Evolutionary conservation across 2,797 vertebrate species (phyloP).

Genomic region (Cynopterus sphinx): DNA sequence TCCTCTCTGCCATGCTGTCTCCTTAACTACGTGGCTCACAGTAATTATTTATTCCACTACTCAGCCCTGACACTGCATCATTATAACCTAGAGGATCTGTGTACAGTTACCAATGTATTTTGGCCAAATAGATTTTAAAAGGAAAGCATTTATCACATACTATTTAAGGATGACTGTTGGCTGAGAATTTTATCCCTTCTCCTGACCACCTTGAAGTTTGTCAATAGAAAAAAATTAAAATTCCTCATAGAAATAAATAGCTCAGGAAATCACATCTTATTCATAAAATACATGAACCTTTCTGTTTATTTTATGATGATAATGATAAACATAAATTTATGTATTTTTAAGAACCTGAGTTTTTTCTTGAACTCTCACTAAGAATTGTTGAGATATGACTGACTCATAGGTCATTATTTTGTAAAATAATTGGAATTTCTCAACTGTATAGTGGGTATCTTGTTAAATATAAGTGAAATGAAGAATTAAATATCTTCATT

Average conservation of each 20-base stretch:
- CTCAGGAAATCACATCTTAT: constrained; percentile 51
- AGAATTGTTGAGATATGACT: constrained; percentile 51
- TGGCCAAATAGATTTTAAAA: constrained; percentile 33
- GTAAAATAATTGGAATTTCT: constrained; percentile 66
- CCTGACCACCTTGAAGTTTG: not conserved
- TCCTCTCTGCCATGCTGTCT: not conserved
- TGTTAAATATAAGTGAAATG: constrained; percentile 69
- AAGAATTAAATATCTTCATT: constrained; percentile 60
- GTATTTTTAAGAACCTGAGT: constrained; percentile 25
- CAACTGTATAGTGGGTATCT: not conserved
- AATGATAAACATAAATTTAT: constrained; percentile 37
- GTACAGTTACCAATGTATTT: not conserved
- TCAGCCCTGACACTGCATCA: not conserved
- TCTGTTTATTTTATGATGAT: constrained; percentile 36
- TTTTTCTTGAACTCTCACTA: constrained; percentile 44
- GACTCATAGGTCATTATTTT: constrained; percentile 63
- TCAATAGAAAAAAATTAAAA: not conserved
- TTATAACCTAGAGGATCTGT: not conserved
- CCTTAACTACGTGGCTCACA: not conserved
- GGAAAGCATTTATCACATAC: not conserved
- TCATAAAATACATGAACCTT: constrained; percentile 37
- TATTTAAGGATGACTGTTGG: not conserved
- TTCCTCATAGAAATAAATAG: constrained; percentile 14
- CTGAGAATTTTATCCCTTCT: not conserved
- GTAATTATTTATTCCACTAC: not conserved